Conservation (phyloP, 2,113 vertebrate genomes). For the Catharus fuscescens region DNA sequence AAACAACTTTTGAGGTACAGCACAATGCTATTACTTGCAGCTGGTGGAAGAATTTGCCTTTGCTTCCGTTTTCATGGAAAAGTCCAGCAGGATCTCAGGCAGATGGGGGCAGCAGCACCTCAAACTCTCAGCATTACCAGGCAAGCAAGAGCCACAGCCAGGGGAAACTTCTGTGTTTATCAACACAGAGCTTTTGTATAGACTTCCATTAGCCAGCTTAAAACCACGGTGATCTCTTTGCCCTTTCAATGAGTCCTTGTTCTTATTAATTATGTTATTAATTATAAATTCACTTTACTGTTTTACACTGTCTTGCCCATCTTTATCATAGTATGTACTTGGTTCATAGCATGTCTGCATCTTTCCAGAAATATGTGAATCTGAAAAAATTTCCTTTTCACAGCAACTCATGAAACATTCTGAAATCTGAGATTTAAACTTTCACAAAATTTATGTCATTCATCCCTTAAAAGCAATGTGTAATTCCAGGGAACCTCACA, state of each 20-base stretch:
- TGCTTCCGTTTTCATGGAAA: not conserved
- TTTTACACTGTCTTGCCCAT: not conserved
- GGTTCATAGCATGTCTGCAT: not conserved
- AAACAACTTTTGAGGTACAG: not conserved
- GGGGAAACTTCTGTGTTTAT: not conserved
- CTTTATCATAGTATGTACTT: not conserved
- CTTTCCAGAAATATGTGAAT: not conserved
- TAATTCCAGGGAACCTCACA: not conserved
- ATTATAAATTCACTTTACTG: not conserved
- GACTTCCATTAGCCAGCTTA: not conserved
- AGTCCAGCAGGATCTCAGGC: not conserved
- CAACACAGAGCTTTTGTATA: not conserved
- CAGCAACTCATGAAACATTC: not conserved
- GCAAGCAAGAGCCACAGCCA: not conserved
- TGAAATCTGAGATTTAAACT: not conserved
- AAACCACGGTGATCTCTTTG: not conserved
- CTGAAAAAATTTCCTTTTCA: not conserved
- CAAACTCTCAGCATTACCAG: not conserved
- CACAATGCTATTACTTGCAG: not conserved
- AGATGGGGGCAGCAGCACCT: conserved; percentile 26
- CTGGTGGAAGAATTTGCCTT: not conserved
- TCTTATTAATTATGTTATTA: not conserved
- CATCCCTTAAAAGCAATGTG: not conserved
- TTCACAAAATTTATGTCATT: not conserved
- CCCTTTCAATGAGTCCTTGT: not conserved